Conservation (phyloP, 2,797 vertebrate species). For the Enteromius unitaeniatus region DNA sequence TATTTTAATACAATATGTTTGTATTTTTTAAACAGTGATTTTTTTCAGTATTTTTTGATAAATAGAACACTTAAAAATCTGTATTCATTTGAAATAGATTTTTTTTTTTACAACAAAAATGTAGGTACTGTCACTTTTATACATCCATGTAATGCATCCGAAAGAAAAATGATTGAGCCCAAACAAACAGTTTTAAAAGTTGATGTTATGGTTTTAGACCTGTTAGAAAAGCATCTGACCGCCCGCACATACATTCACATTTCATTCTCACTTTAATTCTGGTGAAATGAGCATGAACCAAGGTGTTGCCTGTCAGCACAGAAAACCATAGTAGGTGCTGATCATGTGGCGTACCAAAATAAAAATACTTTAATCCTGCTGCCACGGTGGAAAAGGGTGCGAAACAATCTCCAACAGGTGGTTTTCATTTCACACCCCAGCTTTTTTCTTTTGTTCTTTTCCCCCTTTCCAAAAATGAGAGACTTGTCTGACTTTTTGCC, state of each 20-base stretch:
- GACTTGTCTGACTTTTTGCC: conserved; percentile 36
- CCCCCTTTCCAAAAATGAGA: conserved; percentile 42
- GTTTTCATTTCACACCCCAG: conserved; percentile 59
- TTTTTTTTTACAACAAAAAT: neutral
- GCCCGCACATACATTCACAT: conserved; percentile 26
- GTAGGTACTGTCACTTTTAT: neutral
- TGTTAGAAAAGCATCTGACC: conserved; percentile 42
- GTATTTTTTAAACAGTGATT: neutral
- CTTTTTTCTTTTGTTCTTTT: conserved; percentile 51
- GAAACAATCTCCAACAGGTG: conserved; percentile 53
- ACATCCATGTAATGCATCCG: neutral
- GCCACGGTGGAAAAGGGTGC: conserved; percentile 23
- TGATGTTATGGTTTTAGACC: conserved; percentile 3
- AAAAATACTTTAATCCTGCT: conserved; percentile 45
- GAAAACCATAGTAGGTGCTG: conserved; percentile 24
- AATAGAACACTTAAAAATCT: neutral
- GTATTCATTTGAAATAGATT: neutral
- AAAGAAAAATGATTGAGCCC: neutral
- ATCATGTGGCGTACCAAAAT: conserved; percentile 40
- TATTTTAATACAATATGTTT: neutral
- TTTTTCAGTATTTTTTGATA: neutral
- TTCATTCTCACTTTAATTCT: conserved; percentile 35
- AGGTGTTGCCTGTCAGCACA: conserved; percentile 16
- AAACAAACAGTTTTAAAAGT: neutral
- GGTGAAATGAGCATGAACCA: conserved; percentile 31